Evolutionary conservation across 2,113 vertebrate species (phyloP).

Genomic region (Alexandromys fortis): DNA sequence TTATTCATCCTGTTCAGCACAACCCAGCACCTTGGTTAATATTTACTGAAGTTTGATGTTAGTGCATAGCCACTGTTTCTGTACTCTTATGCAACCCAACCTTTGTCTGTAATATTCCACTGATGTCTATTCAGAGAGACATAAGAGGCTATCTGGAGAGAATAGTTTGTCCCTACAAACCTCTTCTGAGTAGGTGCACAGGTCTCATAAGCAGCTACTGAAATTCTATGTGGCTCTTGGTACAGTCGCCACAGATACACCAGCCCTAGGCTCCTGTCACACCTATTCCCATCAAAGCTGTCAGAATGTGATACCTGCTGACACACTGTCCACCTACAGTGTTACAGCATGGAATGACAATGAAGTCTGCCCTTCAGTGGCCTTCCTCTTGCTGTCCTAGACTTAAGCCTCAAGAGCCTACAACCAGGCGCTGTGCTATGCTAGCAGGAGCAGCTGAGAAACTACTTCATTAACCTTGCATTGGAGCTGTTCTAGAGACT

Average conservation of each 20-base stretch:
- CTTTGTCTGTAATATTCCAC: not conserved
- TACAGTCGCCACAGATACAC: not conserved
- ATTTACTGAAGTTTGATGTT: not conserved
- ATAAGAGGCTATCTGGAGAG: not conserved
- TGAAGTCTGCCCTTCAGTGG: not conserved
- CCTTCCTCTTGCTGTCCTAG: not conserved
- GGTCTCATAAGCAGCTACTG: not conserved
- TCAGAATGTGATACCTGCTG: not conserved
- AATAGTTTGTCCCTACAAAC: not conserved
- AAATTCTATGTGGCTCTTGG: not conserved
- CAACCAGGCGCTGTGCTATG: not conserved
- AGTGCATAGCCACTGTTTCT: not conserved
- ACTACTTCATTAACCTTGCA: no score
- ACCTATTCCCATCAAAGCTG: not conserved
- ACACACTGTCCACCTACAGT: not conserved
- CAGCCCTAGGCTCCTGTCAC: not conserved
- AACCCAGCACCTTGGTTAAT: not conserved
- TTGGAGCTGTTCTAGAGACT: not conserved
- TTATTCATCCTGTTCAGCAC: not conserved
- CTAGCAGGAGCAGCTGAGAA: not conserved
- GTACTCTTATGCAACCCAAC: not conserved
- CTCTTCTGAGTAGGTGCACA: not conserved
- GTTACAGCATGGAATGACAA: not conserved
- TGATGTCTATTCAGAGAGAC: not conserved
- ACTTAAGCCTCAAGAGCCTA: not conserved